Percentiles rank a stretch among this genome's conserved stretches.
Evolutionary conservation across 2,113 vertebrate genomes (phyloP).

Genomic region (Phaetusa simplex): DNA sequence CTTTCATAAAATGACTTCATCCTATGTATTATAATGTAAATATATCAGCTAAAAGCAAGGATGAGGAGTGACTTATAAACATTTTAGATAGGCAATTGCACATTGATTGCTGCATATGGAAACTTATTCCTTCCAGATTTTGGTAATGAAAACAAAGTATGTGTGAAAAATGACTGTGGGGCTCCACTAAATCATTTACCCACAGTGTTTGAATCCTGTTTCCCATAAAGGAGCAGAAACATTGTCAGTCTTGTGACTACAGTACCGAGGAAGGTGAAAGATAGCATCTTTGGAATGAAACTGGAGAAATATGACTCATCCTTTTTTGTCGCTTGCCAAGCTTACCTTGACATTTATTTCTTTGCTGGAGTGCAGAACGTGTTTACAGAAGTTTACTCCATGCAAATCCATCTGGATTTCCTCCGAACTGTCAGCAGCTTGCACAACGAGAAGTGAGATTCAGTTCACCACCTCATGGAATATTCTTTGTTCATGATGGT

Average conservation of each 20-base stretch:
- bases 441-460: neutral
- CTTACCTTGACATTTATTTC: conserved; percentile 85
- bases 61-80: neutral
- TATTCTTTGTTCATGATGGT: neutral
- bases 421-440: conserved; percentile 64
- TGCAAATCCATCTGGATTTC: conserved; percentile 79
- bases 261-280: conserved; percentile 73
- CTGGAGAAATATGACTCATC: conserved; percentile 77
- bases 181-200: conserved; percentile 17
- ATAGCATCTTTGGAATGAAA: conserved; percentile 78
- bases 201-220: conserved; percentile 41
- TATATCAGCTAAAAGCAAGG: neutral
- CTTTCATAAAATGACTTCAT: neutral
- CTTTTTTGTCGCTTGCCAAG: conserved; percentile 69
- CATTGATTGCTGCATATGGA: conserved; percentile 50
- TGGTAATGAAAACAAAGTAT: conserved; percentile 68
- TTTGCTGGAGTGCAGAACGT: conserved; percentile 63
- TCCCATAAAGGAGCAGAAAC: conserved; percentile 76
- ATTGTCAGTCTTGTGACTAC: conserved; percentile 55
- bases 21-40: neutral
- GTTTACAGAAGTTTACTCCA: conserved; percentile 74
- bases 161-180: conserved; percentile 63
- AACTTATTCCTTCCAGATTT: conserved; percentile 54
- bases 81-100: neutral
- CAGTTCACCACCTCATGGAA: neutral